Base-by-base conservation (phyloP, 2,888 invertebrate species). In the Yponomeuta evonymella region DNA sequence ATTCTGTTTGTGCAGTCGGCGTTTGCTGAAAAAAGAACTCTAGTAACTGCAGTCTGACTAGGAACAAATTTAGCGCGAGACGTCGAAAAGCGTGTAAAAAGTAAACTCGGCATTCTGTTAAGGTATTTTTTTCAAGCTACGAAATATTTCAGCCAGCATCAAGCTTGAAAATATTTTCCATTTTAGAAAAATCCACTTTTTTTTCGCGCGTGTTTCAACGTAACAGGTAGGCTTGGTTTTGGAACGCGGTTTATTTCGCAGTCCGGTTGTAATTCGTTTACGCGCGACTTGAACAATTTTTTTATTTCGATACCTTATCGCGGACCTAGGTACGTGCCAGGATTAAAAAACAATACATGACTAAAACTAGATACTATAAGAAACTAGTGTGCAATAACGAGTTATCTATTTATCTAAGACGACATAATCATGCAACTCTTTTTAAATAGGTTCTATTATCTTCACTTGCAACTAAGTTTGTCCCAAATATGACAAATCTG, bases 41-140 rank as follows among this genome's bases (percentile, higher is more conserved):
- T 5, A 72, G 62, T 66, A 63, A 71, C 65, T 43, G 67, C 36
- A 67, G 43, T 70, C 70, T 70, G 71, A 76, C 76, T 81, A 83
- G 83, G 83, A 84, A 83, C 83, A 85, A 88, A 87, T 88, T 87
- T 85, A 86, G 86, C 86, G 82, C 78, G 83, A 83, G 83, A 83
- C 81, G 78, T 76, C 73, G 73, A 78, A 82, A 83, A 83, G 74
- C 74, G 72, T 71, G 29, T 71, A 70, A 73, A 73, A 71, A 73
- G 36, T 69, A 68, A 67, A 67, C n/a, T 67, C 67, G 15, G n/a
- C 67, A 15, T 23, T 67, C 23, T 65, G 30, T 29, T 43, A 48
- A 15, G 43, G 48, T n/a, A 48, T 43, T 67, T 43, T 67, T 67
- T 67, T 30, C 51, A 58, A 58, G 51, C 15, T 58, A 58, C 51